phyloP scores from a whole-genome alignment of 1,140 invertebrate genomes.

The Campoletis sonorensis region DNA sequence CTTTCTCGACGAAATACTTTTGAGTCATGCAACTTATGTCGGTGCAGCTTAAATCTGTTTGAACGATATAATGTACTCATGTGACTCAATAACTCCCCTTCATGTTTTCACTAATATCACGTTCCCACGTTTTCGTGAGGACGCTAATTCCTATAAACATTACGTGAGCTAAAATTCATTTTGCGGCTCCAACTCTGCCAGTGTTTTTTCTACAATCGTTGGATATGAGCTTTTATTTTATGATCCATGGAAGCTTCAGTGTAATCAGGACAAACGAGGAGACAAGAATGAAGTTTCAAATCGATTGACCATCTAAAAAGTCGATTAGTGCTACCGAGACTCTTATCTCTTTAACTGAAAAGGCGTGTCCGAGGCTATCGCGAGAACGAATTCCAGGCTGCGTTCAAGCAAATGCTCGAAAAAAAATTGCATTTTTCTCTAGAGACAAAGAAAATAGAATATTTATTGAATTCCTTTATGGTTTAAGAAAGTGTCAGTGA shows the following conservation, averaged over 20 bases:
- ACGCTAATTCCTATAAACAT: neutral
- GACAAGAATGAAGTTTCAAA: neutral
- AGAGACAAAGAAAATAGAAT: too few species aligned
- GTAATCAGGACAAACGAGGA: too few species aligned
- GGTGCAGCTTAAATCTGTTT: constrained; percentile 5
- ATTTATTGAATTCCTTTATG: too few species aligned
- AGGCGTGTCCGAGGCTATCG: too few species aligned
- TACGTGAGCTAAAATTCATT: neutral
- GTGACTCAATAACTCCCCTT: neutral
- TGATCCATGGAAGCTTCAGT: too few species aligned
- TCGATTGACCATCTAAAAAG: constrained; percentile 29
- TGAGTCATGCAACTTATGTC: constrained; percentile 19
- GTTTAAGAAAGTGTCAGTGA: too few species aligned
- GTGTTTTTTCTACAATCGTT: too few species aligned
- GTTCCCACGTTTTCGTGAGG: constrained; percentile 36
- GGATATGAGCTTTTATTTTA: too few species aligned
- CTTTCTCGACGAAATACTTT: neutral
- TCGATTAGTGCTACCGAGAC: constrained; percentile 1
- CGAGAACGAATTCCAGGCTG: too few species aligned
- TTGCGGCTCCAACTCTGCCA: neutral
- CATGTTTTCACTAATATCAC: constrained; percentile 32
- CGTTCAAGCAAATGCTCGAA: too few species aligned
- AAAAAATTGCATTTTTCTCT: too few species aligned
- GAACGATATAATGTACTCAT: neutral
- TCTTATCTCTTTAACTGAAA: neutral